These are phyloP conservation scores for Drosophila grimshawi DNA, from an alignment of 1,140 invertebrate species.

Conservation along the genomic window DNA sequence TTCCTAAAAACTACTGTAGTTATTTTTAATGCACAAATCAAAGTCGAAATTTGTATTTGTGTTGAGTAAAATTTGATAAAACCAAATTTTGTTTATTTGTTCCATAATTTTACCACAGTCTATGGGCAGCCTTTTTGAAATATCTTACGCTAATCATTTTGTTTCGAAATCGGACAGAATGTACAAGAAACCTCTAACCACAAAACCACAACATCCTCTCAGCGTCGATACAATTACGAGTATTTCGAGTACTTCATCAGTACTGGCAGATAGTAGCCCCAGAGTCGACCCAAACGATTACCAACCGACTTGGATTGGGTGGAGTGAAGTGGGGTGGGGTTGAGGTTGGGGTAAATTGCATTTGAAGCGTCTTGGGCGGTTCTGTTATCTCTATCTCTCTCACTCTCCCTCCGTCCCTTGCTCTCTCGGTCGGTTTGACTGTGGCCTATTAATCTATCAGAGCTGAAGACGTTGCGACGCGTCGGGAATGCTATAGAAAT, in stretches of 20 bases:
- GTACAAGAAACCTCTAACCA: constrained; percentile 37
- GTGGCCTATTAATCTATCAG: constrained; percentile 80
- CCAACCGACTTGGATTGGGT: not conserved
- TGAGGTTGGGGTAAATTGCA: not conserved
- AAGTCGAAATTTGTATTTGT: no score
- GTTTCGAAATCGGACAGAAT: not conserved
- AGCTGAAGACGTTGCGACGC: constrained; percentile 24
- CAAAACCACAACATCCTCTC: constrained; percentile 77
- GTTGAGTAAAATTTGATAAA: no score
- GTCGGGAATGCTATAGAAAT: constrained; percentile 1
- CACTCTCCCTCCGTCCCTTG: not conserved
- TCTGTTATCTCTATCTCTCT: constrained; percentile 55
- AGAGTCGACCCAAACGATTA: constrained; percentile 2
- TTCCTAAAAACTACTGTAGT: no score
- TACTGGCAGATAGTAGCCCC: constrained; percentile 41
- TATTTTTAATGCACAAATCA: no score
- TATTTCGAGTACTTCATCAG: constrained; percentile 25
- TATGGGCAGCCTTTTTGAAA: not conserved
- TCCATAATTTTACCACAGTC: no score
- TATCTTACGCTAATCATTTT: not conserved
- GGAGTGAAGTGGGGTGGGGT: not conserved
- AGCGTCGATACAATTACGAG: constrained; percentile 57
- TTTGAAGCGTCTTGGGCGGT: constrained; percentile 32
- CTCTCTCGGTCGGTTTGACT: constrained; percentile 47
- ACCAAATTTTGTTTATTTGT: no score